Evolutionary conservation across 2,113 vertebrate genomes (phyloP).

Genomic region (Circaetus cinerascens): DNA sequence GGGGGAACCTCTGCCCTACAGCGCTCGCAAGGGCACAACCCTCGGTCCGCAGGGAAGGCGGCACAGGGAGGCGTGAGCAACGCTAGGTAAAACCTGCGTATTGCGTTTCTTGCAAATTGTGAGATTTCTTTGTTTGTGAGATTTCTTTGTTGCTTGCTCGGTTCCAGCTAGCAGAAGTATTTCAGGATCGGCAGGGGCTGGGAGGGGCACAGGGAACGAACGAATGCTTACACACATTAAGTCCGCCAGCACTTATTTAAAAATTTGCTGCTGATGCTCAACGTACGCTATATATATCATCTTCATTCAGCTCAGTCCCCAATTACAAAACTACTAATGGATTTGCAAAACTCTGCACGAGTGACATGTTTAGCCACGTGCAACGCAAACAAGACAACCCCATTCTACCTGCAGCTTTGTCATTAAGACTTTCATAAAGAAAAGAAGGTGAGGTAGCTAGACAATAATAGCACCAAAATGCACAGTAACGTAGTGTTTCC

Average conservation of each 20-base stretch:
- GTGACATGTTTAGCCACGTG: background rate
- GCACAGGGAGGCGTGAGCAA: background rate
- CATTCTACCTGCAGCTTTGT: background rate
- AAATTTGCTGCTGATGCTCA: background rate
- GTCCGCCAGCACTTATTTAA: background rate
- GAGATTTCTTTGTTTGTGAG: background rate
- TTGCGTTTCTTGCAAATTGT: background rate
- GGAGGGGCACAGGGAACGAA: background rate
- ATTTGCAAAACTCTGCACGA: background rate
- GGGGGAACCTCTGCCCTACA: background rate
- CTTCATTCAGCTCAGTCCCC: background rate
- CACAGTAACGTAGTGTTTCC: background rate
- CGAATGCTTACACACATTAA: background rate
- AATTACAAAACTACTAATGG: background rate
- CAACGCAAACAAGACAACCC: background rate
- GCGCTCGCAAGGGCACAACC: background rate
- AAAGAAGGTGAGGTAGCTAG: background rate
- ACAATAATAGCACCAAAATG: background rate
- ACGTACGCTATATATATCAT: background rate
- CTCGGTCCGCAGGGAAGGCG: background rate
- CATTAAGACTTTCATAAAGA: background rate
- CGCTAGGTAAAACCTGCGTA: accelerated
- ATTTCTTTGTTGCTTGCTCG: background rate
- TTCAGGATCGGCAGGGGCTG: background rate
- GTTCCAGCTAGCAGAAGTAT: background rate